These are phyloP conservation scores for pig (Sus scrofa) DNA, from an alignment of 2,113 vertebrate species.

Conservation along the genomic window T2T-Sscrofa CM000829.6:50514501-50515000, in stretches of 20 bases:
- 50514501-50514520: too few relatives aligned
- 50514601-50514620: not conserved
- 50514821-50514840: not conserved
- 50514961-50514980: not conserved
- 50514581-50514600: conserved; percentile 18
- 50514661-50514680: conserved; percentile 27
- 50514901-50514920: not conserved
- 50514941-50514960: not conserved
- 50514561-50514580: not conserved
- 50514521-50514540: too few relatives aligned
- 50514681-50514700: not conserved
- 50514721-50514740: conserved; percentile 31
- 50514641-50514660: not conserved
- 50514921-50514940: not conserved
- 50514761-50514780: conserved; percentile 25
- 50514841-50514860: not conserved
- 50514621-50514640: not conserved
- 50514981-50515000: not conserved
- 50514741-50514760: not conserved
- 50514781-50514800: not conserved
- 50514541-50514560: too few relatives aligned
- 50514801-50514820: not conserved
- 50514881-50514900: conserved; percentile 14
- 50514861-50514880: not conserved
- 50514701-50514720: not conserved